Percentiles rank a stretch among this genome's conserved stretches.
These are phyloP conservation scores for Lordiphosa collinella DNA, from an alignment of 1,140 invertebrate genomes.

Conservation along the genomic window DNA sequence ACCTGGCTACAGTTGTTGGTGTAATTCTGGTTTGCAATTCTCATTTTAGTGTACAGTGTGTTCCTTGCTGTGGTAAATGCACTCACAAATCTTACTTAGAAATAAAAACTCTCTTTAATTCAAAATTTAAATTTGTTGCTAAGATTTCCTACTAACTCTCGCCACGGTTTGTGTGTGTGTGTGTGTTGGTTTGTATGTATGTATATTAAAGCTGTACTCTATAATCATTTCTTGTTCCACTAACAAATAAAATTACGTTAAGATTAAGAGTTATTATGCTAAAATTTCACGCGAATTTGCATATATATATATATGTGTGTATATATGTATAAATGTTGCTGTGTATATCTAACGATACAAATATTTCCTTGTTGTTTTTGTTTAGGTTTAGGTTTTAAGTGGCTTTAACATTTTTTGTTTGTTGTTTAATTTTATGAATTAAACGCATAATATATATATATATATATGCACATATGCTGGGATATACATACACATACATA, in stretches of 20 bases:
- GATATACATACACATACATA: slow-evolving; percentile 29
- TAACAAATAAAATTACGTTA: slow-evolving; percentile 47
- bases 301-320: slow-evolving; percentile 21
- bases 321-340: slow-evolving; percentile 4
- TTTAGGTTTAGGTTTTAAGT: slow-evolving; percentile 14
- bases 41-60: slow-evolving; percentile 16
- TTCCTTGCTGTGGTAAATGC: slow-evolving; percentile 53
- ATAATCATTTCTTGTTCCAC: slow-evolving; percentile 42
- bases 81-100: slow-evolving; percentile 38
- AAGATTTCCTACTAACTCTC: slow-evolving; percentile 33
- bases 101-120: slow-evolving; percentile 40
- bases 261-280: slow-evolving; percentile 27
- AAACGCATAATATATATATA: slow-evolving; percentile 42
- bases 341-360: background rate
- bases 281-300: slow-evolving; percentile 54
- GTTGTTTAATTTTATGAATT: slow-evolving; percentile 35
- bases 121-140: slow-evolving; percentile 60
- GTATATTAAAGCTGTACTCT: slow-evolving; percentile 59
- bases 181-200: slow-evolving; percentile 10
- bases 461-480: slow-evolving; percentile 19
- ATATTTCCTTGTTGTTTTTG: slow-evolving; percentile 7
- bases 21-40: slow-evolving; percentile 24
- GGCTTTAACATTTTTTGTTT: slow-evolving; percentile 43
- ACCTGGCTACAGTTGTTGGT: slow-evolving; percentile 6
- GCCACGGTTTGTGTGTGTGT: slow-evolving; percentile 5